Conservation (phyloP, 2,113 vertebrate species). For the Onychorhynchus coronatus region DNA sequence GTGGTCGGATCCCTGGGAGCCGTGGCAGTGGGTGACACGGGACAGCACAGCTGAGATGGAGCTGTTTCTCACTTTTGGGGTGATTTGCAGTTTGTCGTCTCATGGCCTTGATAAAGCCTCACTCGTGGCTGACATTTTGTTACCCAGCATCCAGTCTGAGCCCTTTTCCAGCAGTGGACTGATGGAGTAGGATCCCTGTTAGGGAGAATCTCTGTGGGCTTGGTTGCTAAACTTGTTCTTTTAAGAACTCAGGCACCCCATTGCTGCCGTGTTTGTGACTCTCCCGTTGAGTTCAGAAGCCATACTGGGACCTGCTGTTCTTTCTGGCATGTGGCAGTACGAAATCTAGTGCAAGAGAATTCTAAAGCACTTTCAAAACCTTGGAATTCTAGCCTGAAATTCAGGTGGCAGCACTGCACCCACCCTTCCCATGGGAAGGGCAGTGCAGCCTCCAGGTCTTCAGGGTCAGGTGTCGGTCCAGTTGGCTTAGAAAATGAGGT, state of each 20-base stretch:
- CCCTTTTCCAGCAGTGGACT: neutral
- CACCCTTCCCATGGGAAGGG: neutral
- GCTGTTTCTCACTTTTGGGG: neutral
- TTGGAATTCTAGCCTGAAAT: neutral
- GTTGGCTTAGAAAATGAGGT: neutral
- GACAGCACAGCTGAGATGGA: rapidly evolving
- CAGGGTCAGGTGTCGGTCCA: neutral
- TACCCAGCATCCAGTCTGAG: neutral
- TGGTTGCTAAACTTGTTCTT: neutral
- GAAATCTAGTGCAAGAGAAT: neutral
- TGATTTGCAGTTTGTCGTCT: neutral
- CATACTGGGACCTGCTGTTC: neutral
- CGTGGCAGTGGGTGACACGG: neutral
- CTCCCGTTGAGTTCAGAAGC: neutral
- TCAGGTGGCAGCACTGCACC: rapidly evolving
- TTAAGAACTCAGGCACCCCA: neutral
- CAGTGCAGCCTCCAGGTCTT: neutral
- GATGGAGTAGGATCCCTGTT: neutral
- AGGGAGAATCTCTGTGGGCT: neutral
- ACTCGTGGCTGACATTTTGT: neutral
- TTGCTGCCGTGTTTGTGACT: neutral
- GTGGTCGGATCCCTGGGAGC: rapidly evolving
- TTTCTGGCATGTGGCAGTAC: neutral
- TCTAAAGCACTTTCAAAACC: neutral
- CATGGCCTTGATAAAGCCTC: neutral